phyloP scores from a whole-genome alignment of 2,113 vertebrate genomes.

The Lagopus leucura region DNA sequence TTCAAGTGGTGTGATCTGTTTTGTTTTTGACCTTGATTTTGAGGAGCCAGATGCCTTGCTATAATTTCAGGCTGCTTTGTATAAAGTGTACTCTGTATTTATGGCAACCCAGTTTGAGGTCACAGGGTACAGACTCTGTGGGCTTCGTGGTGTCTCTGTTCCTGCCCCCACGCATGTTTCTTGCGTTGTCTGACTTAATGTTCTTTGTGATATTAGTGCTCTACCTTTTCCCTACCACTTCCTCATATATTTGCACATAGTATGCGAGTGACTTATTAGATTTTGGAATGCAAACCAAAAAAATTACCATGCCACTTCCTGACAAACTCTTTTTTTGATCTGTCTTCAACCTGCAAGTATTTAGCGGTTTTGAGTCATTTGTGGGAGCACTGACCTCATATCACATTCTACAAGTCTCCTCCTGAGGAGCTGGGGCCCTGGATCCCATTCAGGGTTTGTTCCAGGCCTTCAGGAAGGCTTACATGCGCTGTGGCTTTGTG shows the following conservation, averaged over 20 bases:
- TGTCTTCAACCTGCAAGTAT: neutral
- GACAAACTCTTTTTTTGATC: neutral
- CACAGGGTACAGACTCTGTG: neutral
- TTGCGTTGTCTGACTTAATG: neutral
- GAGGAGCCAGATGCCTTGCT: neutral
- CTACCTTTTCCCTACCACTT: neutral
- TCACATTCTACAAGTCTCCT: neutral
- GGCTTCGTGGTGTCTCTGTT: neutral
- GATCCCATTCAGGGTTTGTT: neutral
- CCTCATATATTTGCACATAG: neutral
- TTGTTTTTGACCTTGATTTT: neutral
- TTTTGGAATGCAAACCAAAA: neutral
- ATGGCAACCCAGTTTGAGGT: neutral
- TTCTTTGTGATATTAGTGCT: neutral
- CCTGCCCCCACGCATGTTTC: neutral
- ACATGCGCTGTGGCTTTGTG: neutral
- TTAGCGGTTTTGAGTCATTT: neutral
- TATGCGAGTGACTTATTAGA: neutral
- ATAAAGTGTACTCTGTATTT: neutral
- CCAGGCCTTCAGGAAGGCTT: neutral
- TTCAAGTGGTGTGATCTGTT: neutral
- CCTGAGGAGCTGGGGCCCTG: neutral
- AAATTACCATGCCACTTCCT: neutral
- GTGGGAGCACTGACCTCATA: neutral
- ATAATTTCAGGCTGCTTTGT: neutral